phyloP scores from a whole-genome alignment of 2,113 vertebrate genomes.

The Etia nguti region DNA sequence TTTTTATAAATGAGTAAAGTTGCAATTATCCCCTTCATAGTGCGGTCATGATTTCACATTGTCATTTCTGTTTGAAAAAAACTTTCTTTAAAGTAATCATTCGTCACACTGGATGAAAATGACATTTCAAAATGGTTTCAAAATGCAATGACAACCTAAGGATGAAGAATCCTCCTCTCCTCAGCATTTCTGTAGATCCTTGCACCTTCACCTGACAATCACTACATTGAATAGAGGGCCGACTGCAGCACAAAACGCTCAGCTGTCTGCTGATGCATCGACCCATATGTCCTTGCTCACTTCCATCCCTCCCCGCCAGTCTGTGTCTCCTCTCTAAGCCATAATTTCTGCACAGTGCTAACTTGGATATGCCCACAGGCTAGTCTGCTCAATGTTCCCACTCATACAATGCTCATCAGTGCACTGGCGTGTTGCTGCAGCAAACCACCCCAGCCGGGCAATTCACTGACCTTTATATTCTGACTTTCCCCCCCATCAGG shows the following conservation, averaged over 20 bases:
- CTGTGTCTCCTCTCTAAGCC: neutral
- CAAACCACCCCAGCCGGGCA: constrained; percentile 14
- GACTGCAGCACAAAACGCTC: neutral
- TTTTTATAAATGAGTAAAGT: neutral
- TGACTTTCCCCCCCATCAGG: constrained; percentile 42
- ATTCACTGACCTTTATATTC: constrained; percentile 54
- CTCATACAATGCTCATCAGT: constrained; percentile 33
- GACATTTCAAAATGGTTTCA: neutral
- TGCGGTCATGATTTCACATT: neutral
- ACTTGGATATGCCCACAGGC: constrained; percentile 29
- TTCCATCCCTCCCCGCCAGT: neutral
- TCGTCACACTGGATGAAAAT: neutral
- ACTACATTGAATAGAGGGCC: neutral
- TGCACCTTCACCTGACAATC: constrained; percentile 11
- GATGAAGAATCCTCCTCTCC: neutral
- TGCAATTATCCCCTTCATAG: neutral
- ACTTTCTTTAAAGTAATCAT: neutral
- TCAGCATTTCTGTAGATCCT: neutral
- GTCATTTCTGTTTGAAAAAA: neutral
- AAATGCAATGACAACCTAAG: neutral
- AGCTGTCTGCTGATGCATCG: constrained; percentile 19
- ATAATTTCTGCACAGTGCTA: constrained; percentile 18
- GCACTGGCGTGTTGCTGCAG: constrained; percentile 21
- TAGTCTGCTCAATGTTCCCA: constrained; percentile 32
- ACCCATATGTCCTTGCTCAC: constrained; percentile 38